A percentile compares a stretch with the other conserved stretches of the same genome.
phyloP scores from a whole-genome alignment of 2,888 invertebrate species.

The Alsophila aescularia region DNA sequence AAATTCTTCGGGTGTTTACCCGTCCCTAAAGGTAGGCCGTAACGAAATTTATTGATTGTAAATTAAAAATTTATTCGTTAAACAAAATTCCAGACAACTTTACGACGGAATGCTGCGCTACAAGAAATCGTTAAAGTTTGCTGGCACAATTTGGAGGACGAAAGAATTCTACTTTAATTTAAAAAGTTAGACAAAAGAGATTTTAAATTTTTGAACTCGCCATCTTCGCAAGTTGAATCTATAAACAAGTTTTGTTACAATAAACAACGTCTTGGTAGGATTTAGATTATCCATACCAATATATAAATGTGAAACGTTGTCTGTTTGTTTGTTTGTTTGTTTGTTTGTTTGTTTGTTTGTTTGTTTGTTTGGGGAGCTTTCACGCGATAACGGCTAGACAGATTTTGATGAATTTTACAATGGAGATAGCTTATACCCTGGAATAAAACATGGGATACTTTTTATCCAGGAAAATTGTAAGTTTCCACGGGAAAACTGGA shows the following conservation, averaged over 20 bases:
- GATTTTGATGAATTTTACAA: no score
- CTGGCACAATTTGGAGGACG: constrained; percentile 42
- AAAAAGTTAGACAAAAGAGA: constrained; percentile 46
- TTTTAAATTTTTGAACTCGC: constrained; percentile 35
- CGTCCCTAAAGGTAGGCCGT: constrained; percentile 23
- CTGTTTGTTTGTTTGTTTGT: no score
- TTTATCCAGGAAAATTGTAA: no score
- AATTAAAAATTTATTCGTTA: constrained; percentile 28
- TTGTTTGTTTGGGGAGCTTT: no score
- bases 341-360: no score
- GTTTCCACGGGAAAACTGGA: no score
- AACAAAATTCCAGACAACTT: constrained; percentile 34
- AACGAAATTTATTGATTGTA: constrained; percentile 29
- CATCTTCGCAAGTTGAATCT: constrained; percentile 35
- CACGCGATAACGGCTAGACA: no score
- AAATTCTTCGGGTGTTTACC: constrained; percentile 44
- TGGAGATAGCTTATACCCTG: no score
- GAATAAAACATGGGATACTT: no score
- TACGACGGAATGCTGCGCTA: constrained; percentile 29
- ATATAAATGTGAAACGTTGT: no score
- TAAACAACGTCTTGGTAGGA: neutral
- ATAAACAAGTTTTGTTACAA: constrained; percentile 28
- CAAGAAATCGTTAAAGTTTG: constrained; percentile 43
- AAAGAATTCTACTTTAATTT: constrained; percentile 49
- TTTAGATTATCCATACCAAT: neutral